A percentile compares a stretch with the other conserved stretches of the same genome.
Conservation (phyloP, 2,113 vertebrate species). For the Crotalus horridus region DNA sequence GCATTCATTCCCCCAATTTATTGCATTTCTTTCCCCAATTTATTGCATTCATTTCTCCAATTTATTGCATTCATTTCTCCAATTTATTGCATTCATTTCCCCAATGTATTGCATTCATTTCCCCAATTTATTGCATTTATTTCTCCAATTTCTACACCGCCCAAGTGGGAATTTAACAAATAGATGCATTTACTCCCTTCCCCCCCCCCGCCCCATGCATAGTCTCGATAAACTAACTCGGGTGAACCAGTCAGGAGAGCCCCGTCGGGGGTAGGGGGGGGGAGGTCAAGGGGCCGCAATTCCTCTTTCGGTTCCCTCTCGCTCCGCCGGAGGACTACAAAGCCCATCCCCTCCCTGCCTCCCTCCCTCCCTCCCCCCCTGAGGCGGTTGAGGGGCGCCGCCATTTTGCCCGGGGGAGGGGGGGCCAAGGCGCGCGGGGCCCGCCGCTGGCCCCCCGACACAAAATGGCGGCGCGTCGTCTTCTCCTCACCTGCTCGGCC, state of each 20-base stretch:
- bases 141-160: not conserved
- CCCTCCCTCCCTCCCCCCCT: not conserved
- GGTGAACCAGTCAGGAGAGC: not conserved
- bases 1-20: no score
- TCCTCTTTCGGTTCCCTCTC: not conserved
- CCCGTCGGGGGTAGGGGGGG: not conserved
- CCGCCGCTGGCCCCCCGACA: not conserved
- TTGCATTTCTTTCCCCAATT: no score
- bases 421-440: no score
- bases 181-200: not conserved
- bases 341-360: not conserved
- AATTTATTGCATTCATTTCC: not conserved
- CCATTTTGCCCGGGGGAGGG: not conserved
- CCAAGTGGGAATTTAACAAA: not conserved
- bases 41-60: no score
- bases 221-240: not conserved
- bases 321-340: not conserved
- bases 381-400: not conserved
- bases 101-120: no score
- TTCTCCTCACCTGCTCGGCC: slow-evolving; percentile 72
- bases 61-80: not conserved
- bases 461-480: not conserved
- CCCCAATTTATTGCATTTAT: no score
- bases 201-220: no score
- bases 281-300: not conserved